Evolutionary conservation across 2,888 invertebrate species (phyloP).

Genomic region (Tuberolachnus salignus): DNA sequence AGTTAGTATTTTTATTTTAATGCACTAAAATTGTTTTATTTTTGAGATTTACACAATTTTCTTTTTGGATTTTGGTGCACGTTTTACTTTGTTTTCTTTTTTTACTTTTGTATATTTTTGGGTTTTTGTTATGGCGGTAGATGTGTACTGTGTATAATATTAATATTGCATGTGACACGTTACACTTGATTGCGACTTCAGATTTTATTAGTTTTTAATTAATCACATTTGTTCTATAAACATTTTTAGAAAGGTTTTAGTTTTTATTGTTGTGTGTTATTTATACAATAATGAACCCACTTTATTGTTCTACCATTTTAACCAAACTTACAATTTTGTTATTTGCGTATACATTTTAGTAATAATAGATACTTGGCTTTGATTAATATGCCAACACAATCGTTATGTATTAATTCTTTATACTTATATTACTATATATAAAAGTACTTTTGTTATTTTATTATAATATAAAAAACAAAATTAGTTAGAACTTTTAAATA

Average conservation of each 20-base stretch:
- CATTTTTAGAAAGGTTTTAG: background rate
- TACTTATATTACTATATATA: too few species aligned
- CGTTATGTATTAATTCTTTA: too few species aligned
- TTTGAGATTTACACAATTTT: slow-evolving; percentile 21
- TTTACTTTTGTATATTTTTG: background rate
- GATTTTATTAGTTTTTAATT: slow-evolving; percentile 7
- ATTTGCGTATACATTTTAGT: background rate
- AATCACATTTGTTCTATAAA: background rate
- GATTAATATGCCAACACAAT: too few species aligned
- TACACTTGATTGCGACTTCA: slow-evolving; percentile 2
- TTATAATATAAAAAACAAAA: too few species aligned
- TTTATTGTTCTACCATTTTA: background rate
- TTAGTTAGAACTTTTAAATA: too few species aligned
- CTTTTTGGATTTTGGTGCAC: slow-evolving; percentile 42
- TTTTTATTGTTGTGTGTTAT: background rate
- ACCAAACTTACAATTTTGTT: background rate
- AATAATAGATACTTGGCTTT: slow-evolving; percentile 14
- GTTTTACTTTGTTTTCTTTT: background rate
- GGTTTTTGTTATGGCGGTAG: background rate
- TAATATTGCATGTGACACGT: slow-evolving; percentile 15
- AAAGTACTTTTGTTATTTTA: too few species aligned
- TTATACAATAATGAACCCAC: background rate
- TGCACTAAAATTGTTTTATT: background rate
- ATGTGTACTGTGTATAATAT: background rate
- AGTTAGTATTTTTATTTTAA: slow-evolving; percentile 46